phyloP scores from a whole-genome alignment of 2,113 vertebrate genomes.

The Varanus komodoensis region DNA sequence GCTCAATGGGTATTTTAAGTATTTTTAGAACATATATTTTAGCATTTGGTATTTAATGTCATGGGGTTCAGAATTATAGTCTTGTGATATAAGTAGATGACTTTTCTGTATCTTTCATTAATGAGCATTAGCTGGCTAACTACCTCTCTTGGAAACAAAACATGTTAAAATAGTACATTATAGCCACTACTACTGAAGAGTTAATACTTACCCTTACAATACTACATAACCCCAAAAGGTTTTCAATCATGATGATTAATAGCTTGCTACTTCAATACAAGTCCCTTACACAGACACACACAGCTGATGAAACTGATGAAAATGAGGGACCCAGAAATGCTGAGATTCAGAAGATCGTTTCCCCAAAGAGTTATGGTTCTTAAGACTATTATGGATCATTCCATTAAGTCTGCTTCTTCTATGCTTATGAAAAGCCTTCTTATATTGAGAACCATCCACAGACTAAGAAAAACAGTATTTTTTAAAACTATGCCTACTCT shows the following conservation, averaged over 20 bases:
- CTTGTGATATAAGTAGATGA: neutral
- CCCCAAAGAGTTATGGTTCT: neutral
- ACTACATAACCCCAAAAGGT: neutral
- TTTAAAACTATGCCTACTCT: neutral
- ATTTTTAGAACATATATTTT: neutral
- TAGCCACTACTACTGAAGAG: neutral
- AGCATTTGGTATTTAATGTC: neutral
- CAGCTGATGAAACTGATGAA: neutral
- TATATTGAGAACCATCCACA: neutral
- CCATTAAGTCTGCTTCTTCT: neutral
- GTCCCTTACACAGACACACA: neutral
- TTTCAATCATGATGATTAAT: slow-evolving; percentile 16
- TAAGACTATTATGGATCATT: slow-evolving; percentile 1
- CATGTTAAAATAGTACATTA: neutral
- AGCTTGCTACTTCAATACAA: neutral
- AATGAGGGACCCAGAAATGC: neutral
- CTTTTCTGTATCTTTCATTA: neutral
- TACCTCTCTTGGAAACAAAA: neutral
- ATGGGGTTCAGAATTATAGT: neutral
- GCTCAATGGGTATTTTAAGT: neutral
- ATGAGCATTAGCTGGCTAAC: neutral
- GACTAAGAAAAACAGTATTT: neutral
- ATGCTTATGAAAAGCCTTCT: neutral
- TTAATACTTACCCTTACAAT: slow-evolving; percentile 8
- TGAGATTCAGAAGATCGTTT: neutral